Conservation (phyloP, 35 echinoderm and acorn worm genomes). For the Strongylocentrotus purpuratus region DNA sequence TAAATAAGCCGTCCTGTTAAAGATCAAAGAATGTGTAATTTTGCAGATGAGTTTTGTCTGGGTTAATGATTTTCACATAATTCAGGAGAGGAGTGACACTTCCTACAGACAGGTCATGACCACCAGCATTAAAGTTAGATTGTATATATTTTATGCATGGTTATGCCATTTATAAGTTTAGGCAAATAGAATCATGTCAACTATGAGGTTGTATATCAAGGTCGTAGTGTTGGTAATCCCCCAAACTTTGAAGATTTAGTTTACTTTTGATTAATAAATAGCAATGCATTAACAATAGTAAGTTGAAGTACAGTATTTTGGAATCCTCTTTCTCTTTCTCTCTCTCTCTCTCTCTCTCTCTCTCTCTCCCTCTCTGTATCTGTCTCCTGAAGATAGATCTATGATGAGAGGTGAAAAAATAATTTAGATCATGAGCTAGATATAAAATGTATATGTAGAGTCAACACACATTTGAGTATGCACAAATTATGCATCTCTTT, state of each 20-base stretch:
- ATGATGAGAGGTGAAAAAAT: too few relatives aligned
- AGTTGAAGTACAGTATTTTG: too few relatives aligned
- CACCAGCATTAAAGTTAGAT: not conserved
- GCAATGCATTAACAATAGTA: not conserved
- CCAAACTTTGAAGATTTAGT: not conserved
- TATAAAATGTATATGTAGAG: not conserved
- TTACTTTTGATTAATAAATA: not conserved
- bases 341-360: too few relatives aligned
- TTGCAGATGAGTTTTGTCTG: not conserved
- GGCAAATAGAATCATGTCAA: not conserved
- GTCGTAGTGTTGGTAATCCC: too few relatives aligned
- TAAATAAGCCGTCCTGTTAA: not conserved
- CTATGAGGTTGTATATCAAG: not conserved
- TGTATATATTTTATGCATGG: not conserved
- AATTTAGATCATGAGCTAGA: too few relatives aligned
- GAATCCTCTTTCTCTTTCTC: too few relatives aligned
- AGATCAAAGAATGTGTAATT: not conserved
- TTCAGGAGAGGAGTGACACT: not conserved
- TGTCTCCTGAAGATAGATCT: too few relatives aligned
- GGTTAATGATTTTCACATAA: not conserved
- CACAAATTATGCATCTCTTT: not conserved
- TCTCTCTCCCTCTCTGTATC: too few relatives aligned
- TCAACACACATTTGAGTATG: not conserved
- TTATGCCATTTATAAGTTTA: not conserved
- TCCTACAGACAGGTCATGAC: not conserved